Evolutionary conservation across 2,113 vertebrate genomes (phyloP), one percentile per base, ranked within the genome.

Genomic region (Empidonax traillii): DNA sequence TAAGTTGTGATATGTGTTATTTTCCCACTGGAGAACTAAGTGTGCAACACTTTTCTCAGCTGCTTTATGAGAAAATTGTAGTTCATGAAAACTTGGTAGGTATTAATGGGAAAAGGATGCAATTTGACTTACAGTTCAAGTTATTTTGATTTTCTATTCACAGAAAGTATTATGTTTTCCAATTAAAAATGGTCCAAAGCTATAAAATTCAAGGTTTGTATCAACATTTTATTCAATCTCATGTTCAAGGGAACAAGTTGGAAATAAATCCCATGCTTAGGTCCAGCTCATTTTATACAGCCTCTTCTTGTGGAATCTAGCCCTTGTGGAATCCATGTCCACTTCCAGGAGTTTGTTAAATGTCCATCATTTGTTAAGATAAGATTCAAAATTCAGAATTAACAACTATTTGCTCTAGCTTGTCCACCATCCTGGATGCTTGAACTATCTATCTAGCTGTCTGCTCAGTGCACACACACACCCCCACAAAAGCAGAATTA

Each of bases 101-200:
- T 44, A 83, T 74, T 81, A 89, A 84, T 4, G 21, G 79, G 85
- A 84, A 85, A 41, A 71, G 23, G 61, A 75, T 71, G 35, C 12
- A 61, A 69, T 62, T 69, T 94, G 58, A 44, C 68, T 81, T 52
- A 35, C n/a, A 65, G 69, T 25, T 94, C 82, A 89, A 66, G 51
- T 44, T 87, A 44, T 9, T 7, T 67, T 74, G 68, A 53, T 85
- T 83, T 86, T 75, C 44, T 47, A 33, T 71, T 78, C 76, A 68
- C 7, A 83, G 46, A 31, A 28, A 33, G n/a, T 46, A 58, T 83
- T 90, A 37, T 33, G 27, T 82, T 93, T 95, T 78, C 43, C 81
- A 93, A 90, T 76, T 58, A 91, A 91, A 92, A 88, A 88, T 46
- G 31, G n/a, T 78, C 52, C 68, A 53, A 81, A 96, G 37, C 39